Base-by-base conservation (phyloP, 2,888 invertebrate species). In the Drosophila maculinotata region DNA sequence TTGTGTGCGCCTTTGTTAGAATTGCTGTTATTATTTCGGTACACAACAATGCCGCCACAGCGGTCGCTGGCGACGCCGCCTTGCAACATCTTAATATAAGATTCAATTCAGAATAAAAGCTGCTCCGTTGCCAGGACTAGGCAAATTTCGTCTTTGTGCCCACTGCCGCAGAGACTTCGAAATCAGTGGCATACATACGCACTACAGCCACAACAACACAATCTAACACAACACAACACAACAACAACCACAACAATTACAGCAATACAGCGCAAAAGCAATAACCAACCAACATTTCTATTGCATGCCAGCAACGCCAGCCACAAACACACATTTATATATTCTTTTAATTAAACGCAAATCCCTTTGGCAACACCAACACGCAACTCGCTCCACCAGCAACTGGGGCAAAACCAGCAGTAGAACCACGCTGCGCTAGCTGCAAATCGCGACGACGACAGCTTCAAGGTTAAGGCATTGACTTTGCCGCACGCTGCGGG, bases 1-100 rank as follows among this genome's bases (percentile, higher is more conserved):
- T 85, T 82, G 78, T 72, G 73, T 71, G 65, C 47, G 57, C 75
- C 72, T 85, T 82, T 82, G 85, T 83, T 82, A 60, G 77, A 66
- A 74, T 53, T 66, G 53, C 69, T 69, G 86, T 82, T 82, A 86
- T 82, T 82, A 82, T 86, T 82, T 86, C 41, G 73, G 80, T 53
- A 51, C 67, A 65, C 60, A 70, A 73, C 66, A 84, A 76, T 63
- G 60, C 77, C 58, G 47, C 28, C 52, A 36, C 33, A 33, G 56
- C 42, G 60, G 60, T 44, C 68, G 63, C 65, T 14, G 48, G 54
- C 56, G 68, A 31, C 62, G 62, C 44, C 53, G 77, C 63, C 85
- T 73, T 85, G 77, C 83, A 86, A 60, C 80, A 77, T 86, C 81
- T 86, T 77, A 86, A 86, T 82, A 82, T 80, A 86, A 83, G 81